Evolutionary conservation across 2,888 invertebrate species (phyloP).

Genomic region (Xiphydria camelus): DNA sequence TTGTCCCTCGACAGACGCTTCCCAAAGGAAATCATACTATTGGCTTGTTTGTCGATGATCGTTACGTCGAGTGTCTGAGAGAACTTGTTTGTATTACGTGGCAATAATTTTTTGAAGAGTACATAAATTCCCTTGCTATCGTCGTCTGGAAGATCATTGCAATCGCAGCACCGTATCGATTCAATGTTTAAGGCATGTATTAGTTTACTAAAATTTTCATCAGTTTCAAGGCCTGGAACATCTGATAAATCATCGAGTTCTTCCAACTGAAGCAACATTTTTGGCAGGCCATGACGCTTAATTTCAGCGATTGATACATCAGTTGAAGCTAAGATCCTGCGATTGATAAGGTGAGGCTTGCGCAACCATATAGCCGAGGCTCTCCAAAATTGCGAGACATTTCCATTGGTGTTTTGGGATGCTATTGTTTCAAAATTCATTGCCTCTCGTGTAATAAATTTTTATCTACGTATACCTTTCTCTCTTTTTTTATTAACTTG

Average conservation of each 20-base stretch:
- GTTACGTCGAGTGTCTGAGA: slow-evolving; percentile 53
- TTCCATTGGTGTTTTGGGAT: slow-evolving; percentile 33
- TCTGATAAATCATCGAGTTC: neutral
- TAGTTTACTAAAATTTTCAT: slow-evolving; percentile 37
- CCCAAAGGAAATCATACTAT: slow-evolving; percentile 59
- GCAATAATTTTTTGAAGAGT: slow-evolving; percentile 56
- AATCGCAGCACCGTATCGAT: slow-evolving; percentile 39
- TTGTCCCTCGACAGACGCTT: slow-evolving; percentile 52
- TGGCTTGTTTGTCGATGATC: slow-evolving; percentile 52
- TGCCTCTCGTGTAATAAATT: slow-evolving; percentile 1
- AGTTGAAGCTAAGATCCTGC: slow-evolving; percentile 65
- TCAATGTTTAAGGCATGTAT: slow-evolving; percentile 40
- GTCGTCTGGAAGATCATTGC: slow-evolving; percentile 28
- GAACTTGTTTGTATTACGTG: slow-evolving; percentile 52
- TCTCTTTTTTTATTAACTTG: too few species aligned
- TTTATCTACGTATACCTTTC: too few species aligned
- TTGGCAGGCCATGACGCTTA: neutral
- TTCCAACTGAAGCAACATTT: too few species aligned
- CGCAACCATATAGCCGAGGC: slow-evolving; percentile 66
- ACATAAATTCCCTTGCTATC: slow-evolving; percentile 48
- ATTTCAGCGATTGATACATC: slow-evolving; percentile 31
- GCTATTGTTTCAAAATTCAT: slow-evolving; percentile 36
- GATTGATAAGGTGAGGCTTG: slow-evolving; percentile 75
- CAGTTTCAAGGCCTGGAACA: slow-evolving; percentile 4
- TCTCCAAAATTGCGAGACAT: slow-evolving; percentile 65